Evolutionary conservation across 2,797 vertebrate species (phyloP).

Genomic region (Pseudomugil gertrudae): DNA sequence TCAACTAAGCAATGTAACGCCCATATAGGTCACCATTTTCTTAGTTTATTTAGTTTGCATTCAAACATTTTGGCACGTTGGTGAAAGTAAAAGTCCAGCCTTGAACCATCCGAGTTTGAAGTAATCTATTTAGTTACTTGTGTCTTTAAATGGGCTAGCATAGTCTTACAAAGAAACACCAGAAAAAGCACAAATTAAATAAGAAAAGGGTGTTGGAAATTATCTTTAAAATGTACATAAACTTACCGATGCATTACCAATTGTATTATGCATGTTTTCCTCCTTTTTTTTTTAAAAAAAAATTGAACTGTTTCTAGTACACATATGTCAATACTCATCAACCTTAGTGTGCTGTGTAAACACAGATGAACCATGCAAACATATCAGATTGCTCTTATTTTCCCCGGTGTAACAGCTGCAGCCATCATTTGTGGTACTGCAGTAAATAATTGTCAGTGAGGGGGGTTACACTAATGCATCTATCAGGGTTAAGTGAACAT

Average conservation of each 20-base stretch:
- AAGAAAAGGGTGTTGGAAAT: not conserved
- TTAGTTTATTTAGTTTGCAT: not conserved
- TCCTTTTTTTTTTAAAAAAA: not conserved
- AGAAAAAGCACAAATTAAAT: not conserved
- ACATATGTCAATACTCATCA: not conserved
- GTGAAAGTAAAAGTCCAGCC: not conserved
- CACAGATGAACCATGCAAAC: conserved; percentile 19
- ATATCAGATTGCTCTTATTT: conserved; percentile 10
- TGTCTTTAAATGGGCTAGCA: not conserved
- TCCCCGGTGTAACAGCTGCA: not conserved
- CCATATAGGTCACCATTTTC: not conserved
- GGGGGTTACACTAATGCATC: not conserved
- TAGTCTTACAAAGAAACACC: not conserved
- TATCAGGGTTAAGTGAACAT: not conserved
- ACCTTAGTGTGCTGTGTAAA: conserved; percentile 15
- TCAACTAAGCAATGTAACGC: not conserved
- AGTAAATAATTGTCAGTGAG: conserved; percentile 39
- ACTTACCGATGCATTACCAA: not conserved
- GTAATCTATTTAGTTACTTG: not conserved
- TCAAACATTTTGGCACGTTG: not conserved
- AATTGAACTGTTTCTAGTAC: not conserved
- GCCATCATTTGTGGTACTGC: not conserved
- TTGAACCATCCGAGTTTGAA: not conserved
- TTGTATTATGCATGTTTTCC: not conserved
- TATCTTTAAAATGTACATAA: not conserved